Evolutionary conservation across 2,113 vertebrate genomes (phyloP).

Genomic region (Nerophis ophidion): DNA sequence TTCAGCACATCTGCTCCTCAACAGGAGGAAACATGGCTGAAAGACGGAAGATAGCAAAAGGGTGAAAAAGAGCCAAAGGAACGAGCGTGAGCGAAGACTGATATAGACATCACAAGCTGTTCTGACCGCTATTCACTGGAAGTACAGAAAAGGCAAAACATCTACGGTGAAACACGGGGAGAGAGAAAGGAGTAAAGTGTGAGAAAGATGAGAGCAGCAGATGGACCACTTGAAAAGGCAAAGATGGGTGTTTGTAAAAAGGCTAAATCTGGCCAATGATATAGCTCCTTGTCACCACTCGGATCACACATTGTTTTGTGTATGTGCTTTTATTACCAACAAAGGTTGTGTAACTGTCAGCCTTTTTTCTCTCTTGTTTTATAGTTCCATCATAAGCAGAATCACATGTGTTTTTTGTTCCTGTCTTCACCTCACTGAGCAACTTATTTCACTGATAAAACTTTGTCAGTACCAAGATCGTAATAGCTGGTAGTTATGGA

Average conservation of each 20-base stretch:
- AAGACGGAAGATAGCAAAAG: slow-evolving; percentile 3
- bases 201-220: slow-evolving; percentile 20
- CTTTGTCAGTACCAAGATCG: not conserved
- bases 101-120: too few relatives aligned
- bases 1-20: slow-evolving; percentile 45
- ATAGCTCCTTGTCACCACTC: slow-evolving; percentile 30
- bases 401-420: slow-evolving; percentile 19
- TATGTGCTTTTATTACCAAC: slow-evolving; percentile 25
- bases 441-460: not conserved
- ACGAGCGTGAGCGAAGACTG: slow-evolving; percentile 20
- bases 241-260: slow-evolving; percentile 1
- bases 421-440: not conserved
- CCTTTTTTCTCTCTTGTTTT: slow-evolving; percentile 10
- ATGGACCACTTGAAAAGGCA: slow-evolving; percentile 29
- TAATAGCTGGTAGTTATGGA: not conserved
- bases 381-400: slow-evolving; percentile 36
- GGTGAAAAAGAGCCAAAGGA: slow-evolving; percentile 5
- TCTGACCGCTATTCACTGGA: too few relatives aligned
- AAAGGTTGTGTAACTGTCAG: slow-evolving; percentile 33
- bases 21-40: slow-evolving; percentile 39
- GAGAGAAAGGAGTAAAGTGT: slow-evolving; percentile 10
- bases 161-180: slow-evolving; percentile 18
- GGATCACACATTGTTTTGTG: slow-evolving; percentile 24
- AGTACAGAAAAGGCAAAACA: slow-evolving; percentile 3
- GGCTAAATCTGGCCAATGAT: slow-evolving; percentile 40